Evolutionary conservation across 2,888 invertebrate genomes (phyloP).

Genomic region (Lottia gigantea): DNA sequence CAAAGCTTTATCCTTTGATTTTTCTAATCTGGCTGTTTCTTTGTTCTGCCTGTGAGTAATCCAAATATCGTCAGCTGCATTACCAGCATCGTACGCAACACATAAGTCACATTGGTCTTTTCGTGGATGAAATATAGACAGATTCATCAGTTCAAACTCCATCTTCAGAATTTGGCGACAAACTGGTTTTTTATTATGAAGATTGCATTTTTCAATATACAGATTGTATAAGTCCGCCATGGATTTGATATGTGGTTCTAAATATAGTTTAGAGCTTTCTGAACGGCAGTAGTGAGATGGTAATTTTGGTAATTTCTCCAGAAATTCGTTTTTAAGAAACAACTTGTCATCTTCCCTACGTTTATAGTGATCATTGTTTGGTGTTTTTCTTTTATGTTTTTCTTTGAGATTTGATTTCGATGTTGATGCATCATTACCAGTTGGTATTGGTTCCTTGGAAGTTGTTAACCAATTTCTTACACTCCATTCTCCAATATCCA

Average conservation of each 20-base stretch:
- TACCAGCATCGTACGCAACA: neutral
- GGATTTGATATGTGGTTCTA: neutral
- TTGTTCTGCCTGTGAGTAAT: neutral
- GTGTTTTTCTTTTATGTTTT: too few species aligned
- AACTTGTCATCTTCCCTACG: too few species aligned
- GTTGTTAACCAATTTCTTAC: neutral
- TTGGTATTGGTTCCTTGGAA: too few species aligned
- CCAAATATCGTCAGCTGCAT: neutral
- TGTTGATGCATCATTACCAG: neutral
- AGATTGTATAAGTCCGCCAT: neutral
- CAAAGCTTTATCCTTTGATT: too few species aligned
- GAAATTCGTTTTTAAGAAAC: neutral
- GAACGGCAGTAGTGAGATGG: slow-evolving; percentile 14
- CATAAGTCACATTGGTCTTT: slow-evolving; percentile 21
- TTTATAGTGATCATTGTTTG: too few species aligned
- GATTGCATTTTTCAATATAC: neutral
- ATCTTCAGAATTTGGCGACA: neutral
- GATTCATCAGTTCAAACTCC: slow-evolving; percentile 9
- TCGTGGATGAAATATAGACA: slow-evolving; percentile 9
- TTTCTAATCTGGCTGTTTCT: slow-evolving; percentile 1
- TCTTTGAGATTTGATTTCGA: neutral
- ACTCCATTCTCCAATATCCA: slow-evolving; percentile 3
- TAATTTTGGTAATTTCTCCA: slow-evolving; percentile 1
- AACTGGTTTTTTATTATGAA: neutral
- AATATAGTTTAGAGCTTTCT: neutral